Percentiles rank a stretch among this genome's conserved stretches.
phyloP scores from a whole-genome alignment of 1,140 invertebrate genomes.

The Manduca sexta region DNA sequence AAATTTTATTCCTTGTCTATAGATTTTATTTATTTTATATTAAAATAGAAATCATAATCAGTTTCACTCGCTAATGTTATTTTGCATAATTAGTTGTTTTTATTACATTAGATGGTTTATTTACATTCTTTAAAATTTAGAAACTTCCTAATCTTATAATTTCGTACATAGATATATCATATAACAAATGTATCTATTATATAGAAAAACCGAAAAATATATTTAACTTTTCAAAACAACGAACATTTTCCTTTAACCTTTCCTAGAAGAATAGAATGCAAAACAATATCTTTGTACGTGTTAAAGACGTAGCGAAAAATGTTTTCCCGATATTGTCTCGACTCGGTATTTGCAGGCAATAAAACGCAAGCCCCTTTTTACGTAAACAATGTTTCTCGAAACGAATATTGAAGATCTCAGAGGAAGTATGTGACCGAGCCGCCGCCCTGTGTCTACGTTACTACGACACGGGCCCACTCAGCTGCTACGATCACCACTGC shows the following conservation, averaged over 20 bases:
- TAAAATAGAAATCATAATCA: no score
- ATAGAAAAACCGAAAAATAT: not conserved
- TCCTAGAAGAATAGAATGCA: no score
- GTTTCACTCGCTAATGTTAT: no score
- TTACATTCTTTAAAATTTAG: not conserved
- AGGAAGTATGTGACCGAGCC: slow-evolving; percentile 13
- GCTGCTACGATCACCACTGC: not conserved
- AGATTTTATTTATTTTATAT: no score
- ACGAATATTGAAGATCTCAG: slow-evolving; percentile 32
- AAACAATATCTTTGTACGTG: not conserved
- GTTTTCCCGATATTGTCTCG: slow-evolving; percentile 24
- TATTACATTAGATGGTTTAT: no score
- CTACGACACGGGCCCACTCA: slow-evolving; percentile 1
- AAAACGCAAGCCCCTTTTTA: slow-evolving; percentile 22
- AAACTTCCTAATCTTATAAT: not conserved
- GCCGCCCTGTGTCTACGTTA: slow-evolving; percentile 2
- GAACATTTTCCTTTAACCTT: no score
- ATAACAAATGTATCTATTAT: not conserved
- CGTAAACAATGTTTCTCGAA: slow-evolving; percentile 25
- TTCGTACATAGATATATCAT: not conserved
- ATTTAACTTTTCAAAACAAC: not conserved
- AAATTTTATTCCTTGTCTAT: no score
- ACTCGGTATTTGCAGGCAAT: slow-evolving; percentile 30
- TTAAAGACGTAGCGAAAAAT: slow-evolving; percentile 16
- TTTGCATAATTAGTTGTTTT: no score